Base-by-base conservation (phyloP, 2,113 vertebrate genomes). In the Phaethon lepturus region DNA sequence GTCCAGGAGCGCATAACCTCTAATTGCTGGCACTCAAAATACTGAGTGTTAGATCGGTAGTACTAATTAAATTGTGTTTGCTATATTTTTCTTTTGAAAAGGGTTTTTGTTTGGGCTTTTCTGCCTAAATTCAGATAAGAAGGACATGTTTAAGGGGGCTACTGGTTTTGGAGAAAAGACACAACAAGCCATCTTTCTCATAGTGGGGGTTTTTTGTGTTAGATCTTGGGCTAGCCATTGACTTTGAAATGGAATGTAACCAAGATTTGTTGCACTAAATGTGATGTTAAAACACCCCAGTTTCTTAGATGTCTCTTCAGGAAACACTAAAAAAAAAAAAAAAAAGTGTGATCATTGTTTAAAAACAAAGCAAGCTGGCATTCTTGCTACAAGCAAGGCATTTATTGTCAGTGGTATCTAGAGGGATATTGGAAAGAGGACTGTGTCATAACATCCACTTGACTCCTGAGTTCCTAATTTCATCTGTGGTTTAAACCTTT, bases 41-140 rank as follows among this genome's bases (percentile, higher is more conserved):
- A 42, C 4, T 24, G 52, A 55, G 12, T 0, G 0, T 33, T 52
- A 45, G 9, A 33, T 55, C 28, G 47, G 42, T 16, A 56, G 29
- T 3, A 19, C 1, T 55, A 25, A 74, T 49, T 58, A 55, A 42
- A 26, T 50, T 33, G 11, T 20, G 9, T 9, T 71, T 78, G 33
- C 28, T 58, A 0, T 42, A 11, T 60, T 85, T 82, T 42, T 3
- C 4, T 78, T 82, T 67, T 20, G 2, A 50, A 69, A 73, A 13
- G 10, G 10, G 8, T 2, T 75, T 86, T 55, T 42, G 2, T 25
- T 49, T 33, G 18, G 8, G 8, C 0, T 49, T 52, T 66, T 86
- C 79, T 28, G 2, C 13, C 13, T 67, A 13, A 6, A 8, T 80
- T 84, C 33, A 62, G 16, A 20, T 81, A 52, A 60, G 22, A 25